Evolutionary conservation across 2,888 invertebrate species (phyloP).

Genomic region (Netelia virgata): DNA sequence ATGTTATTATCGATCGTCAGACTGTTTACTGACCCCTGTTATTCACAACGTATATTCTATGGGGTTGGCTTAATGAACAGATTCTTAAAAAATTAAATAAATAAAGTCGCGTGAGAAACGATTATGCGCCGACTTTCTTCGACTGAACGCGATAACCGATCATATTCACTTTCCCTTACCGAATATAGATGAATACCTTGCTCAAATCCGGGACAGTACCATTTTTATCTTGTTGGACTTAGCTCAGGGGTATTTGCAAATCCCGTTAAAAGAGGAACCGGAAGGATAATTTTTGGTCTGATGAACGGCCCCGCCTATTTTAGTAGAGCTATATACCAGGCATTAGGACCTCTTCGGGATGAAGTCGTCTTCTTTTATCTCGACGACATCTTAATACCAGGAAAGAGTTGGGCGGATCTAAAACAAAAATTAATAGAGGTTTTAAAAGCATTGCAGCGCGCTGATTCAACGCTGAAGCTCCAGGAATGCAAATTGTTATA

Average conservation of each 20-base stretch:
- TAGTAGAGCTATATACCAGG: no score
- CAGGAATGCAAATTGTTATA: conserved; percentile 48
- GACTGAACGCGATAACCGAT: conserved; percentile 64
- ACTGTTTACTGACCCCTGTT: no score
- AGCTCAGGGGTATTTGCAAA: conserved; percentile 67
- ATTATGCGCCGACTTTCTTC: conserved; percentile 68
- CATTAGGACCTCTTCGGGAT: no score
- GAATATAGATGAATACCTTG: conserved; percentile 64
- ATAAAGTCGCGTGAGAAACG: conserved; percentile 68
- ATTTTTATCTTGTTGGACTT: conserved; percentile 53
- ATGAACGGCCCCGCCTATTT: conserved; percentile 75
- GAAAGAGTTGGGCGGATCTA: no score
- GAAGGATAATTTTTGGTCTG: conserved; percentile 74
- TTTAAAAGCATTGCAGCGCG: conserved; percentile 67
- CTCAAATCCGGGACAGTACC: conserved; percentile 31
- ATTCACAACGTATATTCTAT: no score
- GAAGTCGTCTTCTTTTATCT: no score
- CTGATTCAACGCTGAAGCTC: conserved; percentile 47
- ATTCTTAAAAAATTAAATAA: no score
- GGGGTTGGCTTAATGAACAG: no score
- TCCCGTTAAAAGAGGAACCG: conserved; percentile 62
- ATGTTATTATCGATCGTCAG: no score
- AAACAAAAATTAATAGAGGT: no score
- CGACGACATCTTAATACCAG: no score
- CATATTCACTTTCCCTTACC: conserved; percentile 63